phyloP scores from a whole-genome alignment of 1,140 invertebrate genomes.

The Drosophila kanapiae region DNA sequence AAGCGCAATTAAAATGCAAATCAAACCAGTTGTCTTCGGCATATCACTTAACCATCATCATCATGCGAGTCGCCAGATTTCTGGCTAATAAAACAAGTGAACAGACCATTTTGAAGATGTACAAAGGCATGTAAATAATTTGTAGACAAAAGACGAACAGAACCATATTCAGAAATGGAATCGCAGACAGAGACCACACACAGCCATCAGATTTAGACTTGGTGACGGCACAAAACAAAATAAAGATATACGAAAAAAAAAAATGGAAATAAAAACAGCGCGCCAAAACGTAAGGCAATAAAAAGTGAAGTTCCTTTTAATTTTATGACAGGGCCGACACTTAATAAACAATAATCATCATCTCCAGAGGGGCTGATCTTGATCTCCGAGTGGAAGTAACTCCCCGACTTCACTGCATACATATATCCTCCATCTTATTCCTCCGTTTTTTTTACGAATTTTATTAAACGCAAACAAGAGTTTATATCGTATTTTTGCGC shows the following conservation, averaged over 20 bases:
- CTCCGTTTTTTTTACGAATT: slow-evolving; percentile 2
- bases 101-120: slow-evolving; percentile 6
- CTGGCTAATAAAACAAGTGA: slow-evolving; percentile 25
- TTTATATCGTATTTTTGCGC: slow-evolving; percentile 16
- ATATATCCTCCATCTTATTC: slow-evolving; percentile 2
- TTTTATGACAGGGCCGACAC: slow-evolving; percentile 73
- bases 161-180: slow-evolving; percentile 12
- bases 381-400: slow-evolving; percentile 38
- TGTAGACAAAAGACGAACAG: slow-evolving; percentile 25
- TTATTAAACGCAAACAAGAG: slow-evolving; percentile 3
- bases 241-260: slow-evolving; percentile 23
- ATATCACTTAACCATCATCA: slow-evolving; percentile 9
- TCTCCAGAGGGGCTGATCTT: slow-evolving; percentile 23
- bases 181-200: slow-evolving; percentile 42
- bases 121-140: slow-evolving; percentile 33
- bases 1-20: slow-evolving; percentile 18
- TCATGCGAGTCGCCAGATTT: slow-evolving; percentile 18
- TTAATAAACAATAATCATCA: slow-evolving; percentile 80
- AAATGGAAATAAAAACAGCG: slow-evolving; percentile 25
- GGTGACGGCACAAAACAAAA: slow-evolving; percentile 20
- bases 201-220: slow-evolving; percentile 23
- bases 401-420: slow-evolving; percentile 31
- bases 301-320: slow-evolving; percentile 73
- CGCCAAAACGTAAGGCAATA: slow-evolving; percentile 71
- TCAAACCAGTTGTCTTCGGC: slow-evolving; percentile 7